These are phyloP conservation scores for Zaprionus ghesquierei DNA, from an alignment of 1,140 invertebrate species.

Conservation along the genomic window DNA sequence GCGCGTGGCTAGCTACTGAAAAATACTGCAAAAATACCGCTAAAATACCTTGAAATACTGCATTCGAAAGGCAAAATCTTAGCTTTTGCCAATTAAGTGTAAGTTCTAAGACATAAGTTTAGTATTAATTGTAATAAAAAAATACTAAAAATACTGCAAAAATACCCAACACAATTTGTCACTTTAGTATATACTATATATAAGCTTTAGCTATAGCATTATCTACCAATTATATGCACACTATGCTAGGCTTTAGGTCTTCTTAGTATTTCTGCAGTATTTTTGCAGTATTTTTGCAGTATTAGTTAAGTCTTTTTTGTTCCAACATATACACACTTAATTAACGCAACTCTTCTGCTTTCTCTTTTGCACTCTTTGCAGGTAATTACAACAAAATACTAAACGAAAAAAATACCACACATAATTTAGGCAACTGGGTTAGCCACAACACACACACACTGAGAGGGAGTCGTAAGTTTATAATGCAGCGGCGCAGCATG, in stretches of 20 bases:
- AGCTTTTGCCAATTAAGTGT: not conserved
- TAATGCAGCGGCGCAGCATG: not conserved
- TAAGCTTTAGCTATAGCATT: too few species aligned
- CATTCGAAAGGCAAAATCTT: not conserved
- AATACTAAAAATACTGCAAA: not conserved
- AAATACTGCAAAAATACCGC: not conserved
- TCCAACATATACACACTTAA: not conserved
- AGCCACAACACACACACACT: not conserved
- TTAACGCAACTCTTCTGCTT: not conserved
- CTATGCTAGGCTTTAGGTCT: too few species aligned
- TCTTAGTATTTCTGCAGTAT: not conserved
- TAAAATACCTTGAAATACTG: not conserved
- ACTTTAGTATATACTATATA: too few species aligned
- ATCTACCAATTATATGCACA: too few species aligned
- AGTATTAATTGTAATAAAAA: not conserved
- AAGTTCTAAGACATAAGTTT: not conserved
- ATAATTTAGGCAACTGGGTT: slow-evolving; percentile 37
- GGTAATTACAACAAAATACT: slow-evolving; percentile 47
- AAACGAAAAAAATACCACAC: not conserved
- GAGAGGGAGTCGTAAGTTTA: slow-evolving; percentile 43
- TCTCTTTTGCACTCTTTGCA: slow-evolving; percentile 40
- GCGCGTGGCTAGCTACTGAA: too few species aligned
- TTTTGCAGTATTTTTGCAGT: not conserved
- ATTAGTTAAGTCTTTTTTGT: not conserved
- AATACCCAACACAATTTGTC: not conserved